These are phyloP conservation scores for Drosophila kanekoi DNA, from an alignment of 2,888 invertebrate species.

Conservation along the genomic window DNA sequence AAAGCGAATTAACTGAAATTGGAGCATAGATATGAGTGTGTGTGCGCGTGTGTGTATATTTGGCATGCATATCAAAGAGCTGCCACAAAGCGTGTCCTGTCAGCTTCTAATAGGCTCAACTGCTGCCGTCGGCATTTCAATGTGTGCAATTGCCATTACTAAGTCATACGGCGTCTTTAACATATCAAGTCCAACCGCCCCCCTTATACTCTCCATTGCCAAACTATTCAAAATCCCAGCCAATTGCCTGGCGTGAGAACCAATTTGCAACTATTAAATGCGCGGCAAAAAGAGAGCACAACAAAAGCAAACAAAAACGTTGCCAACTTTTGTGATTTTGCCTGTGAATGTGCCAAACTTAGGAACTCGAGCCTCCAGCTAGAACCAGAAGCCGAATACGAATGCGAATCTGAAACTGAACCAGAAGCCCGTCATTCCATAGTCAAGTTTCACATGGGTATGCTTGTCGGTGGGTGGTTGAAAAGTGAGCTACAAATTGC, in stretches of 20 bases:
- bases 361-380: slow-evolving; percentile 25
- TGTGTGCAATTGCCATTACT: slow-evolving; percentile 40
- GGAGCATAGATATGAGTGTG: not conserved
- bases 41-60: not conserved
- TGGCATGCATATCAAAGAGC: slow-evolving; percentile 1
- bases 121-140: slow-evolving; percentile 5
- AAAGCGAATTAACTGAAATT: not conserved
- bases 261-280: slow-evolving; percentile 78
- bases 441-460: slow-evolving; percentile 15
- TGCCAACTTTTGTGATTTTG: slow-evolving; percentile 52
- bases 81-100: slow-evolving; percentile 10
- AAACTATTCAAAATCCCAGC: slow-evolving; percentile 11
- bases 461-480: slow-evolving; percentile 2
- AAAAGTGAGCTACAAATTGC: slow-evolving; percentile 72
- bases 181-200: slow-evolving; percentile 39
- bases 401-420: slow-evolving; percentile 12
- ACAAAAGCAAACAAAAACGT: slow-evolving; percentile 38
- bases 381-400: slow-evolving; percentile 11
- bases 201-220: not conserved
- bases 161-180: slow-evolving; percentile 37
- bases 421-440: slow-evolving; percentile 22
- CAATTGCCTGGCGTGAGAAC: slow-evolving; percentile 69
- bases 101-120: slow-evolving; percentile 7
- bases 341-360: slow-evolving; percentile 53
- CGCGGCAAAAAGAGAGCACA: slow-evolving; percentile 61